Evolutionary conservation across 2,113 vertebrate genomes (phyloP), one percentile per base, ranked within the genome.

Genomic region (Nycticorax nycticorax): DNA sequence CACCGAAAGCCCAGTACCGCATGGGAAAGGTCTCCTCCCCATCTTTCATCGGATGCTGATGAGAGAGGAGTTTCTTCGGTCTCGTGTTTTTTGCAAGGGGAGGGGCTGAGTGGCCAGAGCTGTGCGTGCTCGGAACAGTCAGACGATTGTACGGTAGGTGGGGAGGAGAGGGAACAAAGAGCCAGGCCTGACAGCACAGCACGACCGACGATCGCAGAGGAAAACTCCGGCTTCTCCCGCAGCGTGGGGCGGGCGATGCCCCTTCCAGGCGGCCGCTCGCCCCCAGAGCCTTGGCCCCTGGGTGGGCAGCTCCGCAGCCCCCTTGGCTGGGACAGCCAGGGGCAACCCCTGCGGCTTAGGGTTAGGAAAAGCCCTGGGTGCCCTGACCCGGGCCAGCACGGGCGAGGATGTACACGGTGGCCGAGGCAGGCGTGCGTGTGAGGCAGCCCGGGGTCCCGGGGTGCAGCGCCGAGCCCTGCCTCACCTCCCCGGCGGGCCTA

Each of bases 31-130:
- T 78, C 85, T 86, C 92, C 90, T 96, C 89, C 86, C 80, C 41
- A 67, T 89, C 92, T 92, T 86, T 71, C 95, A 79, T 76, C 19
- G 2, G 37, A 87, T 56, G 81, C 4, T 1, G 28, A 77, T 35
- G 71, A 52, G 72, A 96, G 59, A 96, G 93, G 92, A 96, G 92
- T 94, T 96, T 63, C 92, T 68, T 60, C 4, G 80, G 73, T 96
- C 95, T 95, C 69, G 60, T 96, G 95, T 87, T 95, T 95, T 96
- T 96, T 87, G 88, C 91, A 75, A 96, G 83, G 83, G 96, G 93
- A 92, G 96, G 97, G 92, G 92, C 92, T 41, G 91, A 52, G 69
- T 68, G 79, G 80, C 22, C 89, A 8, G 96, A 84, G 79, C 88
- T 19, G 43, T 75, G 80, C 16, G 17, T 67, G 88, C 45, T 48